These are phyloP conservation scores for Cryptotermes secundus DNA, from an alignment of 1,140 invertebrate genomes.

Conservation along the genomic window DNA sequence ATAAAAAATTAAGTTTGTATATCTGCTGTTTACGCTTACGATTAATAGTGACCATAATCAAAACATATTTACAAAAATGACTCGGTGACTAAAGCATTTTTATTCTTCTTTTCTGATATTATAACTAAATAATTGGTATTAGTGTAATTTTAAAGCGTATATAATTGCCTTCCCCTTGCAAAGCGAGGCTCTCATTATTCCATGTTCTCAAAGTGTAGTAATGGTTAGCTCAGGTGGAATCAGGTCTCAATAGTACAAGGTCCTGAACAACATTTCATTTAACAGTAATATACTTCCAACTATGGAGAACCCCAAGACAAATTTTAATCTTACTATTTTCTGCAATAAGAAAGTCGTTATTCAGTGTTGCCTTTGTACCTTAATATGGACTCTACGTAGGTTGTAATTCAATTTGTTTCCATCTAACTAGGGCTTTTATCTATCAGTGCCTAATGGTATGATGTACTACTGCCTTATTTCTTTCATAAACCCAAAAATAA, in stretches of 20 bases:
- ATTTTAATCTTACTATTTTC: neutral
- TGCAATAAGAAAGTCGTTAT: neutral
- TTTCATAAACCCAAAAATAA: too few relatives aligned
- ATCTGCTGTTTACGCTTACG: neutral
- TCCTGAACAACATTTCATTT: too few relatives aligned
- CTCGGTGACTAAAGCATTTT: slow-evolving; percentile 26
- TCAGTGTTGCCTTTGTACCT: neutral
- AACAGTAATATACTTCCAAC: neutral
- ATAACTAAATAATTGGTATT: slow-evolving; percentile 26
- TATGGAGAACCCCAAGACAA: neutral
- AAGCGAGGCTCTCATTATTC: slow-evolving; percentile 20
- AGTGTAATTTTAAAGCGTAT: slow-evolving; percentile 27
- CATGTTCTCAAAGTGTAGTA: neutral
- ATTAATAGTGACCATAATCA: slow-evolving; percentile 13
- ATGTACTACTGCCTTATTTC: too few relatives aligned
- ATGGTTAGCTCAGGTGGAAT: too few relatives aligned
- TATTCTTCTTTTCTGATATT: slow-evolving; percentile 3
- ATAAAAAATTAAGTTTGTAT: neutral
- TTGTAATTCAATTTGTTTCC: neutral
- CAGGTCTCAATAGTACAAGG: too few relatives aligned
- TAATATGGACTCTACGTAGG: neutral
- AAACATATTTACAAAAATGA: slow-evolving; percentile 18
- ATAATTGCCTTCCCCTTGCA: slow-evolving; percentile 28
- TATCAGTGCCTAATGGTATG: too few relatives aligned
- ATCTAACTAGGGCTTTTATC: neutral